Conservation (phyloP, 2,797 vertebrate species). For the Okamejei kenojei region DNA sequence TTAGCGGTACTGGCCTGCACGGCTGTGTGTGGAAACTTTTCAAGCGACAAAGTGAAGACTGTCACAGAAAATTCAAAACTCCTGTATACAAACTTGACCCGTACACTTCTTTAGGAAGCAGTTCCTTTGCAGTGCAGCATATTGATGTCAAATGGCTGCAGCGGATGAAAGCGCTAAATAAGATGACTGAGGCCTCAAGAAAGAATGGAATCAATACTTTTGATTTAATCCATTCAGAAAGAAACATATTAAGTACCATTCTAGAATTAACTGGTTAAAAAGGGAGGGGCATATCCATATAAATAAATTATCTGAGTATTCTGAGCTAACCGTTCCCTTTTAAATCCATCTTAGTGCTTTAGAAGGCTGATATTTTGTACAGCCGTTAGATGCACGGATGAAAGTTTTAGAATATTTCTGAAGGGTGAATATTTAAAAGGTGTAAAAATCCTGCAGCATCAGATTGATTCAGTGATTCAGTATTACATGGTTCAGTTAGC, state of each 20-base stretch:
- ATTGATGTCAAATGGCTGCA: constrained; percentile 60
- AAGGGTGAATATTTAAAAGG: constrained; percentile 43
- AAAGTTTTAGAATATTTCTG: background rate
- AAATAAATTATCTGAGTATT: background rate
- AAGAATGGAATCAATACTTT: constrained; percentile 64
- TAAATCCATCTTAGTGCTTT: constrained; percentile 42
- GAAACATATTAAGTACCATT: constrained; percentile 65
- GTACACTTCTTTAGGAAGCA: constrained; percentile 68
- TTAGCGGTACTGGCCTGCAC: constrained; percentile 89
- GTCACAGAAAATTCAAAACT: constrained; percentile 87
- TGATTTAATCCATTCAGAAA: constrained; percentile 68
- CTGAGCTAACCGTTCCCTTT: background rate
- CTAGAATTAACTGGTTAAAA: constrained; percentile 49
- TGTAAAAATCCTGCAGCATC: constrained; percentile 52
- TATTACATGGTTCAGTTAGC: constrained; percentile 61
- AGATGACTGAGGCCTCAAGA: constrained; percentile 65
- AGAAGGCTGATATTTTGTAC: constrained; percentile 40
- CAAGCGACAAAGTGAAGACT: constrained; percentile 67
- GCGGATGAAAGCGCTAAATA: constrained; percentile 65
- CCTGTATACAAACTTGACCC: constrained; percentile 99
- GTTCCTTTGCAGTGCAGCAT: constrained; percentile 73
- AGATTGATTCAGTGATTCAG: constrained; percentile 58
- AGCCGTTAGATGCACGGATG: no score
- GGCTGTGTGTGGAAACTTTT: constrained; percentile 94
- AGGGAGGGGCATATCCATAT: background rate